Evolutionary conservation across 2,888 invertebrate genomes (phyloP), one percentile per base, ranked within the genome.

Genomic region (Dendrolimus pini): DNA sequence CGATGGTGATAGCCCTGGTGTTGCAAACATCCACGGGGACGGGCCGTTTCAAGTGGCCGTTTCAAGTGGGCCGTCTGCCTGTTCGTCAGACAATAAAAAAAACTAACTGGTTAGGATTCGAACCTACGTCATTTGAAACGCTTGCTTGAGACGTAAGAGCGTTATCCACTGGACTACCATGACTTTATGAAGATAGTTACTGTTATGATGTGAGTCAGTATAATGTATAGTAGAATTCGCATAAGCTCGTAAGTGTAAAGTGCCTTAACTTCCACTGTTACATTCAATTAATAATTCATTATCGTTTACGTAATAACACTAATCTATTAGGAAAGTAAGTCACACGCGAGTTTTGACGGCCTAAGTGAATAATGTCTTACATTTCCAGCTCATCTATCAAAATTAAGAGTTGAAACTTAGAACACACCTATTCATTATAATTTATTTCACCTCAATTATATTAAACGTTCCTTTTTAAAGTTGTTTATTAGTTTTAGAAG

Each of bases 371-470:
- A 59, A 62, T 55, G 54, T 63, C 58, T 55, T 59, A 61, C 61
- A 60, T 69, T 70, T 66, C 61, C 61, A 69, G 67, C 64, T 75
- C 73, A 80, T 83, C 75, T 71, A 82, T 85, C 83, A 83, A 79
- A 78, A 83, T 81, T 76, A 85, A 73, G 68, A 12, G 9, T 47
- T 47, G 47, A 10, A 47, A 47, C 9, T 47, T 47, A 10, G 47
- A 12, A 47, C 47, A 12, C 47, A 30, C 30, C 30, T 30, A 30
- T 6, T 30, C 30, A 30, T 30, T 30, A 30, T 30, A 30, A 30
- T 30, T 30, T 30, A 30, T 30, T 30, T 52, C 52, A 10, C 52
- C 10, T 52, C n/a, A 52, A 53, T 53, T 6, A 53, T 14, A 53
- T 13, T 53, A 18, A 53, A 18, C 13, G 53, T 53, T 14, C 13